phyloP scores from a whole-genome alignment of 2,797 vertebrate genomes.

The Gallinago nigripennis region DNA sequence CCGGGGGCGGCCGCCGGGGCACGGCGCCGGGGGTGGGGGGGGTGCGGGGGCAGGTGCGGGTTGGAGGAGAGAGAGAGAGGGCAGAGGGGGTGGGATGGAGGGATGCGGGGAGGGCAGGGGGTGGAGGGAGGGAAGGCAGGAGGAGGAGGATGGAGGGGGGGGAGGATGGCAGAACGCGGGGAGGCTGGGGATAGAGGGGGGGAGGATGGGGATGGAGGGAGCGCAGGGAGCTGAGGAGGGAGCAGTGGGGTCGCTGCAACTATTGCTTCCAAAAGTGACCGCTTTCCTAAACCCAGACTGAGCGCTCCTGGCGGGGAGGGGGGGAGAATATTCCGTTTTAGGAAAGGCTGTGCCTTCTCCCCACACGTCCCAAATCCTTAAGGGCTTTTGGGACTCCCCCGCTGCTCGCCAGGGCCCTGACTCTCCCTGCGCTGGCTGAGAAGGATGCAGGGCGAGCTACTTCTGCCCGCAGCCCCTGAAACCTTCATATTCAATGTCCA shows the following conservation, averaged over 20 bases:
- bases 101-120: too few relatives aligned
- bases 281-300: not conserved
- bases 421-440: accelerated
- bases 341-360: not conserved
- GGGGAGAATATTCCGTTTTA: accelerated
- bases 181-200: too few relatives aligned
- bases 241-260: not conserved
- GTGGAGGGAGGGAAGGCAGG: not conserved
- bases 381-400: accelerated
- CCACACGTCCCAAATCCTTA: not conserved
- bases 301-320: accelerated
- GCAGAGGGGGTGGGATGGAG: too few relatives aligned
- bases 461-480: not conserved
- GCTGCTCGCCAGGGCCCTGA: too few relatives aligned
- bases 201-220: too few relatives aligned
- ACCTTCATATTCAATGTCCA: accelerated
- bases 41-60: not conserved
- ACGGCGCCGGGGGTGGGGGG: not conserved
- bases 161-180: not conserved
- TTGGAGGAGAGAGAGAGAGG: not conserved
- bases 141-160: not conserved
- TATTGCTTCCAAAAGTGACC: accelerated
- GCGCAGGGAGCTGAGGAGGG: not conserved
- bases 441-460: not conserved
- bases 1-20: not conserved